Percentiles rank a stretch among this genome's conserved stretches.
phyloP scores from a whole-genome alignment of 2,113 vertebrate species.

The Taurulus bubalis region DNA sequence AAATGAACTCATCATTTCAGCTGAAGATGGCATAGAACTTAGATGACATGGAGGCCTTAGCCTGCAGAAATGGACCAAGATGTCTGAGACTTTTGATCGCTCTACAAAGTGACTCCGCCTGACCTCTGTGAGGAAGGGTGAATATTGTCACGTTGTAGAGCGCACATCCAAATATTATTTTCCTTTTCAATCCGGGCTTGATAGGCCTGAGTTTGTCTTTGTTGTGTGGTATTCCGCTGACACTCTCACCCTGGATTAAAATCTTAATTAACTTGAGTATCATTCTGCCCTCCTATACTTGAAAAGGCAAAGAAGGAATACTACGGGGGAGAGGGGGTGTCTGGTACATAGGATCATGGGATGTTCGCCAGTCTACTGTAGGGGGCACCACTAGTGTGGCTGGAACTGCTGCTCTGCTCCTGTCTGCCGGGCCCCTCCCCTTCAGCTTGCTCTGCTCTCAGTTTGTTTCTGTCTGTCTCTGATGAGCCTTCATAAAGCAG shows the following conservation, averaged over 20 bases:
- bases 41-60: slow-evolving; percentile 24
- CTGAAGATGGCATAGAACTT: slow-evolving; percentile 54
- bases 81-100: slow-evolving; percentile 48
- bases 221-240: slow-evolving; percentile 66
- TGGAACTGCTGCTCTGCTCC: slow-evolving; percentile 24
- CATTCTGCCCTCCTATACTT: slow-evolving; percentile 57
- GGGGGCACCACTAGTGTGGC: slow-evolving; percentile 20
- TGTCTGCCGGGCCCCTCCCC: slow-evolving; percentile 11
- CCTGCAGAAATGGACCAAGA: slow-evolving; percentile 32
- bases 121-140: slow-evolving; percentile 54
- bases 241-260: slow-evolving; percentile 77
- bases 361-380: slow-evolving; percentile 44
- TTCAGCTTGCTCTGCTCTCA: neutral
- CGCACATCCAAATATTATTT: slow-evolving; percentile 54
- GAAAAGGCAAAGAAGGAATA: slow-evolving; percentile 48
- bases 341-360: slow-evolving; percentile 46
- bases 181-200: slow-evolving; percentile 41
- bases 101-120: slow-evolving; percentile 49
- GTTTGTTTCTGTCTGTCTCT: slow-evolving; percentile 38
- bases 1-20: slow-evolving; percentile 70
- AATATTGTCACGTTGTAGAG: slow-evolving; percentile 49
- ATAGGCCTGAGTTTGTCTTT: slow-evolving; percentile 62
- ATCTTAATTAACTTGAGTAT: slow-evolving; percentile 82
- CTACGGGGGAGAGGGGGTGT: slow-evolving; percentile 24
- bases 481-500: slow-evolving; percentile 53